Evolutionary conservation across 2,888 invertebrate species (phyloP).

Genomic region (Lasioglossum figueresi): DNA sequence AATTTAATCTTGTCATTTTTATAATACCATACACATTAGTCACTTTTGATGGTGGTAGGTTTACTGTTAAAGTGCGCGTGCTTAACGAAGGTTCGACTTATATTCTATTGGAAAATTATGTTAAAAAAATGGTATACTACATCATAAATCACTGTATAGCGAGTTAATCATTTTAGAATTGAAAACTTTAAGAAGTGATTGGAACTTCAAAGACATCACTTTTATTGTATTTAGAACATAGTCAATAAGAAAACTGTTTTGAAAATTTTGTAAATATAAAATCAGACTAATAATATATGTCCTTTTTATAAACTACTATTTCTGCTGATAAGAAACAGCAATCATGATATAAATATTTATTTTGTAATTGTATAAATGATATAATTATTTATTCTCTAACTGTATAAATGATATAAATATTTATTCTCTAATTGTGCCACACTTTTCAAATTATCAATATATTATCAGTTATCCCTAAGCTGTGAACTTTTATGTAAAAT

Average conservation of each 20-base stretch:
- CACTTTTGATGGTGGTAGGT: too few relatives aligned
- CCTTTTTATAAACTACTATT: neutral
- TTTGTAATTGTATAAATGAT: neutral
- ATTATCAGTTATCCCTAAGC: too few relatives aligned
- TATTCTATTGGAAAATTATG: neutral
- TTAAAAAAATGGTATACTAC: neutral
- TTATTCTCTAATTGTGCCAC: neutral
- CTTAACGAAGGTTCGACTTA: neutral
- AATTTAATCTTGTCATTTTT: too few relatives aligned
- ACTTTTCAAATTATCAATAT: neutral
- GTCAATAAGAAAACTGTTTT: neutral
- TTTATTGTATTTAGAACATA: neutral
- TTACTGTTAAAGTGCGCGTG: too few relatives aligned
- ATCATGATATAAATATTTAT: neutral
- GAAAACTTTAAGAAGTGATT: neutral
- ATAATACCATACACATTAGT: too few relatives aligned
- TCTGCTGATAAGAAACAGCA: neutral
- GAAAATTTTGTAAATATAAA: neutral
- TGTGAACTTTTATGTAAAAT: neutral
- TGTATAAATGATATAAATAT: neutral
- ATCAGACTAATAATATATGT: neutral
- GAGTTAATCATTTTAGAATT: neutral
- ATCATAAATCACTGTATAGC: neutral
- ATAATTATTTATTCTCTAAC: neutral
- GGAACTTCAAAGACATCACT: neutral